Evolutionary conservation across 2,797 vertebrate genomes (phyloP), one percentile per base, ranked within the genome.

Genomic region (Myotis myotis): DNA sequence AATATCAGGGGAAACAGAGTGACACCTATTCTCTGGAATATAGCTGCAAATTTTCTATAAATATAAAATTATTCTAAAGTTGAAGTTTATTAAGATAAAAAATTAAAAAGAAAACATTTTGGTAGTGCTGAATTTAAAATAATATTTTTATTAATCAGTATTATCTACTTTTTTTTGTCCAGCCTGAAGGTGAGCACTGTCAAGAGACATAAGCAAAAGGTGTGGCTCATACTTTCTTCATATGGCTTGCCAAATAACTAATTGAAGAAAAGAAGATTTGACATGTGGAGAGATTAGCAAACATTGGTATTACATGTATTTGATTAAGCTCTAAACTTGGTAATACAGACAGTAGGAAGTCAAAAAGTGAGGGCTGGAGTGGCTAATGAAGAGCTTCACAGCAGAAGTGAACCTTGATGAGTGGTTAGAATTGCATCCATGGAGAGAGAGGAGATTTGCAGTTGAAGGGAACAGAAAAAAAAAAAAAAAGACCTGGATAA

Each of bases 81-180:
- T 82, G 70, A 87, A 33, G 28, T 62, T 89, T 55, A 57, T 57
- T 78, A 47, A 71, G 89, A 36, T 66, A 44, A 83, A 92, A 94
- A 89, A 38, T 1, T 36, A 60, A 75, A 78, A 72, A 8, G 20
- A 44, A 81, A 53, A n/a, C 3, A 47, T 33, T 60, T 90, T 87
- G 16, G 5, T 71, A 47, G 51, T 62, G 36, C 16, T 62, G 19
- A 70, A 84, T 78, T 90, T 84, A 74, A 84, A 90, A 70, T 5
- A 47, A 57, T 87, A 66, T 36, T 38, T 36, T 78, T 30, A 68
- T 79, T 49, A 74, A 5, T 93, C 25, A 71, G 8, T 75, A 75
- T 9, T 44, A 75, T 44, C 51, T 64, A 78, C 36, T 93, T 70
- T 75, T 70, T 75, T 70, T 30, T 79, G 6, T 51, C 64, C 23